These are phyloP conservation scores for Regulus satrapa DNA, from an alignment of 2,113 vertebrate species.

Conservation along the genomic window DNA sequence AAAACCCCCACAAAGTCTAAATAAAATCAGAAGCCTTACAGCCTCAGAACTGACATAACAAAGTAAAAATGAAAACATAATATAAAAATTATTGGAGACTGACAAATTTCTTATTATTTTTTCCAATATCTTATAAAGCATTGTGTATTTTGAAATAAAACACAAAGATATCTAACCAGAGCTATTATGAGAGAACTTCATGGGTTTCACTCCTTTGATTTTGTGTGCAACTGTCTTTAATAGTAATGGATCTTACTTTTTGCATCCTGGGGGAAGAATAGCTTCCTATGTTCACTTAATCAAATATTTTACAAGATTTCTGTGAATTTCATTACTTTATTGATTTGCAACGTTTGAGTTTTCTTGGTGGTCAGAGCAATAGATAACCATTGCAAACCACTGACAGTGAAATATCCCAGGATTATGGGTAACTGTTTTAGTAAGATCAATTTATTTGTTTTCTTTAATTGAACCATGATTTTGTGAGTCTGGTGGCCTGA, in stretches of 20 bases:
- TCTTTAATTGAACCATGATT: background rate
- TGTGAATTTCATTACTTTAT: background rate
- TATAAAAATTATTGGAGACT: background rate
- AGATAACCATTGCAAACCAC: background rate
- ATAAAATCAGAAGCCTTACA: background rate
- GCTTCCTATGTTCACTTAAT: background rate
- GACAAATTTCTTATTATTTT: background rate
- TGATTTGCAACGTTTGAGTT: background rate
- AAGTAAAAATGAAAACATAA: background rate
- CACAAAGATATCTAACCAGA: background rate
- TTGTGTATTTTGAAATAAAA: background rate
- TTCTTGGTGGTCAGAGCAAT: background rate
- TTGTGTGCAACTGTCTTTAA: background rate
- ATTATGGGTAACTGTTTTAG: background rate
- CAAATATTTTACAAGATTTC: background rate
- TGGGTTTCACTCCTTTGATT: background rate
- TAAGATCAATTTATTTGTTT: background rate
- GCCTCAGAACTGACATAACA: slow-evolving; percentile 33
- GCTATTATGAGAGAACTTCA: background rate
- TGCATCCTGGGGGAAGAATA: background rate
- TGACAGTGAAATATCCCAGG: background rate
- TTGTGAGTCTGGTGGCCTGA: background rate
- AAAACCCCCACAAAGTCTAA: background rate
- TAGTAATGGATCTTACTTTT: background rate
- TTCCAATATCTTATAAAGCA: background rate